These are phyloP conservation scores for Oreocharis arfaki DNA, from an alignment of 2,113 vertebrate species.

Conservation along the genomic window DNA sequence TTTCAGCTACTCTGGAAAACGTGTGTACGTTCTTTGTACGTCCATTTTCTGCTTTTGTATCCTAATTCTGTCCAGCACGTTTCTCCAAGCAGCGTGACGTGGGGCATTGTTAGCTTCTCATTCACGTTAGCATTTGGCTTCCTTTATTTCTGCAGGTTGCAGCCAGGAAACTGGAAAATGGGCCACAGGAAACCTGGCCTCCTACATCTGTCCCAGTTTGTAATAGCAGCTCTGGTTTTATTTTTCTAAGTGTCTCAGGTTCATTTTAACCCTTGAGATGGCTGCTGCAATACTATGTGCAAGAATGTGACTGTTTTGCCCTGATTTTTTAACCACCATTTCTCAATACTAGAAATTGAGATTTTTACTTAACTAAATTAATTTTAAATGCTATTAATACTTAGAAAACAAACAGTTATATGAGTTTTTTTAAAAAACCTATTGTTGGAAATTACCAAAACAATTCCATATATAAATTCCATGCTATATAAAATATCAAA, in stretches of 20 bases:
- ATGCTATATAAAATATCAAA: background rate
- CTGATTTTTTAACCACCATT: background rate
- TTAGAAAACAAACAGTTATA: background rate
- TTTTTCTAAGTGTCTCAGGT: constrained; percentile 70
- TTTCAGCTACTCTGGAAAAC: background rate
- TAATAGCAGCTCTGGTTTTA: constrained; percentile 76
- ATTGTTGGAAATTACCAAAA: background rate
- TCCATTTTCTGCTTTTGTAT: background rate
- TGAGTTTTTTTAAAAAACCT: background rate
- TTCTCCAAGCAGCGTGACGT: background rate
- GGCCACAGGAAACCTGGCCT: constrained; percentile 84
- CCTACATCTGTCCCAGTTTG: constrained; percentile 80
- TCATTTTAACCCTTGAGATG: constrained; percentile 68
- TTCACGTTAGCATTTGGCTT: constrained; percentile 61
- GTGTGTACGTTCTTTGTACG: background rate
- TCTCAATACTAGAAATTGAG: background rate
- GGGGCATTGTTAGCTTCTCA: constrained; percentile 60
- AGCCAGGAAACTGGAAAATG: constrained; percentile 82
- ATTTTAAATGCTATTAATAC: background rate
- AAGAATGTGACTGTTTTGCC: background rate
- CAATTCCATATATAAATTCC: background rate
- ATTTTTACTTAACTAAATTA: background rate
- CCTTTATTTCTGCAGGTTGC: constrained; percentile 76
- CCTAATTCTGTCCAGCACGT: constrained; percentile 19
- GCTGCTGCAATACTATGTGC: background rate